Evolutionary conservation across 2,797 vertebrate genomes (phyloP).

Genomic region (Paedocypris micromegethes): DNA sequence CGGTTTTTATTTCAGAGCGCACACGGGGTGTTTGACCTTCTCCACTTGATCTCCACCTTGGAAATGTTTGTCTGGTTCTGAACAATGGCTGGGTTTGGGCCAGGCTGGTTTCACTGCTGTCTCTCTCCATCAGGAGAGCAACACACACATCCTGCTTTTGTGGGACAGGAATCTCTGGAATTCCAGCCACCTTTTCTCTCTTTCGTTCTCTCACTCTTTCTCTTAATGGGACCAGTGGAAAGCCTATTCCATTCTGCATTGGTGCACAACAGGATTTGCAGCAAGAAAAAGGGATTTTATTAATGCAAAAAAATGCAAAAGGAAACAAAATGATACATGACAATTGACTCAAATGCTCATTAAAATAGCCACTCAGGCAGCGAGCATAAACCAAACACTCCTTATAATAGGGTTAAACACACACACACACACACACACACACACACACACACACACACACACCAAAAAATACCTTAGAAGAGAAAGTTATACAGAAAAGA

Average conservation of each 20-base stretch:
- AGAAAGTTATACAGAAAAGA: too few relatives aligned
- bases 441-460: conserved; percentile 8
- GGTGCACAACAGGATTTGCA: too few relatives aligned
- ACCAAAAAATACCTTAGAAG: too few relatives aligned
- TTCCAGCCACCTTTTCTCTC: conserved; percentile 54
- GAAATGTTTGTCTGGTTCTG: conserved; percentile 65
- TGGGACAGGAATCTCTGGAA: conserved; percentile 69
- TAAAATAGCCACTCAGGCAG: background rate
- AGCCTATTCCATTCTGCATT: too few relatives aligned
- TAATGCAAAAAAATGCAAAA: too few relatives aligned
- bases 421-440: background rate
- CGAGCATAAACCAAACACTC: background rate
- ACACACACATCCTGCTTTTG: conserved; percentile 75
- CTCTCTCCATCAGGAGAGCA: conserved; percentile 51
- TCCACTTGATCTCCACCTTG: conserved; percentile 47
- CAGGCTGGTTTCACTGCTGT: conserved; percentile 55
- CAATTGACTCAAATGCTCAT: too few relatives aligned
- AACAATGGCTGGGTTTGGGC: conserved; percentile 68
- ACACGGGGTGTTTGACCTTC: conserved; percentile 14
- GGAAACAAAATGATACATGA: too few relatives aligned
- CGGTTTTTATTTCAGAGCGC: background rate
- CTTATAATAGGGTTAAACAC: background rate
- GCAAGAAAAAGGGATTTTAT: too few relatives aligned
- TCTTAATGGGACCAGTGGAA: background rate
- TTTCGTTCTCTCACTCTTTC: conserved; percentile 16